Percentiles rank a stretch among this genome's conserved stretches.
Conservation (phyloP, 2,888 invertebrate species). For the Augiades crinisus region DNA sequence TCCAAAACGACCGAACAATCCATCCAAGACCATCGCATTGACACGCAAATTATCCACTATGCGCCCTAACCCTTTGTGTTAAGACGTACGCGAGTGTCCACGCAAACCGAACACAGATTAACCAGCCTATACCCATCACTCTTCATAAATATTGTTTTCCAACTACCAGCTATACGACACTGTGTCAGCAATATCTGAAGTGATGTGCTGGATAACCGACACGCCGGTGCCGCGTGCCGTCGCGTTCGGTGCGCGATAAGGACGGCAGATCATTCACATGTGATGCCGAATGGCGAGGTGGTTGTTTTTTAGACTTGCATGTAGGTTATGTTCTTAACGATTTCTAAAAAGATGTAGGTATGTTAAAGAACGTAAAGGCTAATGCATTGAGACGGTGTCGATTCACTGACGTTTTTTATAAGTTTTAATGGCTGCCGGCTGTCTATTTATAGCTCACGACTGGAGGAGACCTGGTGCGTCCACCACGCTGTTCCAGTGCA, state of each 20-base stretch:
- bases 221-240: slow-evolving; percentile 7
- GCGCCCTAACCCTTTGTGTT: slow-evolving; percentile 7
- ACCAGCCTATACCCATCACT: slow-evolving; percentile 26
- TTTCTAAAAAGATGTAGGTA: slow-evolving; percentile 25
- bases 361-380: slow-evolving; percentile 5
- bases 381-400: no score
- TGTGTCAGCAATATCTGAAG: slow-evolving; percentile 16
- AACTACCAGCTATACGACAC: slow-evolving; percentile 29
- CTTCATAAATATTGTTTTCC: slow-evolving; percentile 33
- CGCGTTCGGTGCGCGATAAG: slow-evolving; percentile 29
- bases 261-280: slow-evolving; percentile 34
- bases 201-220: background rate
- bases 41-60: slow-evolving; percentile 15
- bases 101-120: slow-evolving; percentile 11
- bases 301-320: slow-evolving; percentile 27
- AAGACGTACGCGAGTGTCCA: slow-evolving; percentile 12
- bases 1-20: slow-evolving; percentile 8
- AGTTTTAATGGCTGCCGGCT: no score
- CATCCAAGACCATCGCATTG: background rate
- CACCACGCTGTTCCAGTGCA: no score
- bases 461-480: no score
- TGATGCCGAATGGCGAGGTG: slow-evolving; percentile 27
- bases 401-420: no score
- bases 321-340: slow-evolving; percentile 29
- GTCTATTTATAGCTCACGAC: no score